Conservation (phyloP, 2,888 invertebrate species). For the Muscina levida region DNA sequence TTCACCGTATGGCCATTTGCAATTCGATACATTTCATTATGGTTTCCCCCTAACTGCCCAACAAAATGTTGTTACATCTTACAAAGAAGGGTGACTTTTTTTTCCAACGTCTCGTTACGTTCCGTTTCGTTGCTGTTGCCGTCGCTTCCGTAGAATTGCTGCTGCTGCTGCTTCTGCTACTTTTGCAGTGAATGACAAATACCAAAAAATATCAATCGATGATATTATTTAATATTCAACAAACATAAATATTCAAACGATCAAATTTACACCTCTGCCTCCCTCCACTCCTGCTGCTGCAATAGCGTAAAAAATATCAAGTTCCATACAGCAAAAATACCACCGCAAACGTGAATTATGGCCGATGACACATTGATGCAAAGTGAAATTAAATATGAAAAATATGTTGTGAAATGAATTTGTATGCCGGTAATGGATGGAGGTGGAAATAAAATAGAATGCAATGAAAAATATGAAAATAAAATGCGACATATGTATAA, state of each 20-base stretch:
- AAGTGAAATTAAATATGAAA: constrained; percentile 56
- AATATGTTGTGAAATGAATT: constrained; percentile 53
- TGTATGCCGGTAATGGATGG: neutral
- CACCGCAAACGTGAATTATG: constrained; percentile 34
- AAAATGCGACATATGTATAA: constrained; percentile 56
- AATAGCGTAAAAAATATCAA: constrained; percentile 48
- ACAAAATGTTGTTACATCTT: constrained; percentile 25
- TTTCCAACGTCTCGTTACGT: constrained; percentile 22
- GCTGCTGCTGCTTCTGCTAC: too few relatives aligned
- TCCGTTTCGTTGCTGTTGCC: constrained; percentile 1
- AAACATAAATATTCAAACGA: constrained; percentile 53
- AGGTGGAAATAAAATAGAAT: neutral
- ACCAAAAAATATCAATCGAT: constrained; percentile 12
- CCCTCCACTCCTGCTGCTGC: neutral
- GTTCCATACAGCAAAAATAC: constrained; percentile 42
- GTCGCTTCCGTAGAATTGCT: constrained; percentile 13
- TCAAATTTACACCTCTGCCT: constrained; percentile 62
- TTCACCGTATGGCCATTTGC: constrained; percentile 19
- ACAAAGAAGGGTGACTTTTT: constrained; percentile 45
- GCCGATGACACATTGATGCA: neutral
- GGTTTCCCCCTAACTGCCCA: constrained; percentile 8
- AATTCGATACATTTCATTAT: constrained; percentile 38
- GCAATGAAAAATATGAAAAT: constrained; percentile 28
- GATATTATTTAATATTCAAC: constrained; percentile 59
- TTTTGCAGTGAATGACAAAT: constrained; percentile 30